These are phyloP conservation scores for Vanessa tameamea DNA, from an alignment of 1,140 invertebrate genomes.

Conservation along the genomic window DNA sequence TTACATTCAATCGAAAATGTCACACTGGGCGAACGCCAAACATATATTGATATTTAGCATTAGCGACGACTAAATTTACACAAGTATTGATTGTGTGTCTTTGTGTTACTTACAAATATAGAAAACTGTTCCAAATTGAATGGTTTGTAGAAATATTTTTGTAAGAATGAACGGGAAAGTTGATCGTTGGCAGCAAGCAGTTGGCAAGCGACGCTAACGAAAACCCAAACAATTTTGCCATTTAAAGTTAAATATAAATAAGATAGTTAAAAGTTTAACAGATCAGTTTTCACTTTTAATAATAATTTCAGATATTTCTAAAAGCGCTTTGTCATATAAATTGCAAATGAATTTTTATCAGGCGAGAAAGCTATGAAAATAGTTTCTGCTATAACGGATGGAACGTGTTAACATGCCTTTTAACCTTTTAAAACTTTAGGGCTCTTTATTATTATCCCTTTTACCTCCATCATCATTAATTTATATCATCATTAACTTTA, in stretches of 20 bases:
- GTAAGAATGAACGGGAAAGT: constrained; percentile 37
- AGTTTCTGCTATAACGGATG: neutral
- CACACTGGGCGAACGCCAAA: neutral
- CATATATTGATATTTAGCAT: neutral
- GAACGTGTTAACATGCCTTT: neutral
- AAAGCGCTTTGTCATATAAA: too few relatives aligned
- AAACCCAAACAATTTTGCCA: constrained; percentile 32
- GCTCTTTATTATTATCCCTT: neutral
- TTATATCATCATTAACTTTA: too few relatives aligned
- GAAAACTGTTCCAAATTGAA: constrained; percentile 34
- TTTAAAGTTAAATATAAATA: constrained; percentile 27
- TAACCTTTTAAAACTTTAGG: constrained; percentile 2
- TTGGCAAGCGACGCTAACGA: constrained; percentile 35
- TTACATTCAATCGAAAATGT: neutral
- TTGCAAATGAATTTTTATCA: too few relatives aligned
- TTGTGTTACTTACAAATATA: constrained; percentile 23
- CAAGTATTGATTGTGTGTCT: constrained; percentile 9
- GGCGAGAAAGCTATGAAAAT: neutral
- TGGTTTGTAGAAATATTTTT: constrained; percentile 34
- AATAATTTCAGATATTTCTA: neutral
- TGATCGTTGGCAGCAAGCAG: constrained; percentile 35
- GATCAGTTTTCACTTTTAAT: constrained; percentile 27
- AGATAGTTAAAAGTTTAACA: constrained; percentile 25
- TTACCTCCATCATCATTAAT: neutral
- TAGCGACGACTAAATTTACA: constrained; percentile 5